These are phyloP conservation scores for Andrena marginata DNA, from an alignment of 2,888 invertebrate species.

Conservation along the genomic window DNA sequence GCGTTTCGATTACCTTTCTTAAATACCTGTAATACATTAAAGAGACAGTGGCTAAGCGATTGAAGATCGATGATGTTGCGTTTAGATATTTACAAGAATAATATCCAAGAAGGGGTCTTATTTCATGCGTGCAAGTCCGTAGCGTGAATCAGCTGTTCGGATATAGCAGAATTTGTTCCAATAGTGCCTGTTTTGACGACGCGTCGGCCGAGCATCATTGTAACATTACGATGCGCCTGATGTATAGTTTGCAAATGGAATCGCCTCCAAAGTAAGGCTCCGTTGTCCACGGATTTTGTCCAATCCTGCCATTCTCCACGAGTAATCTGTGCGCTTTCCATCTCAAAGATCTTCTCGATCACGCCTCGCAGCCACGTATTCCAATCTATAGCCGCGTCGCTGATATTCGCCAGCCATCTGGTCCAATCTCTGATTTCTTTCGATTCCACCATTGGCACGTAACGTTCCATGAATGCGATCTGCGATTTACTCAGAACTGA, in stretches of 20 bases:
- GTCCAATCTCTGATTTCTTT: slow-evolving; percentile 74
- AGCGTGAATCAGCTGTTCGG: slow-evolving; percentile 34
- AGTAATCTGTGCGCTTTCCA: slow-evolving; percentile 64
- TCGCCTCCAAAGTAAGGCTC: slow-evolving; percentile 73
- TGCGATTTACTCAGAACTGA: slow-evolving; percentile 70
- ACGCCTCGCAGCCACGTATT: slow-evolving; percentile 73
- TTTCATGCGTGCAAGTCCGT: slow-evolving; percentile 38
- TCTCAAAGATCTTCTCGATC: slow-evolving; percentile 66
- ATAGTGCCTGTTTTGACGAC: slow-evolving; percentile 72
- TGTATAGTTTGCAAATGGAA: slow-evolving; percentile 74
- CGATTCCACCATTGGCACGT: slow-evolving; percentile 75
- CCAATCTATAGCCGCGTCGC: slow-evolving; percentile 73
- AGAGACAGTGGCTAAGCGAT: too few relatives aligned
- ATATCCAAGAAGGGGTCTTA: too few relatives aligned
- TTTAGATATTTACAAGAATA: too few relatives aligned
- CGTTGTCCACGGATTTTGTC: slow-evolving; percentile 70
- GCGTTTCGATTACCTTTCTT: too few relatives aligned
- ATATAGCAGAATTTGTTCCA: neutral
- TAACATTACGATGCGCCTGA: slow-evolving; percentile 71
- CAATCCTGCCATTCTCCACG: slow-evolving; percentile 73
- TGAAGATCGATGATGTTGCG: too few relatives aligned
- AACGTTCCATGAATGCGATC: slow-evolving; percentile 64
- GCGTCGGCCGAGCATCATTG: slow-evolving; percentile 71
- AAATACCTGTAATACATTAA: too few relatives aligned
- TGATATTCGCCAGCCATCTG: slow-evolving; percentile 71